Conservation (phyloP, 2,797 vertebrate genomes). For the Gymnoscopelus braueri region DNA sequence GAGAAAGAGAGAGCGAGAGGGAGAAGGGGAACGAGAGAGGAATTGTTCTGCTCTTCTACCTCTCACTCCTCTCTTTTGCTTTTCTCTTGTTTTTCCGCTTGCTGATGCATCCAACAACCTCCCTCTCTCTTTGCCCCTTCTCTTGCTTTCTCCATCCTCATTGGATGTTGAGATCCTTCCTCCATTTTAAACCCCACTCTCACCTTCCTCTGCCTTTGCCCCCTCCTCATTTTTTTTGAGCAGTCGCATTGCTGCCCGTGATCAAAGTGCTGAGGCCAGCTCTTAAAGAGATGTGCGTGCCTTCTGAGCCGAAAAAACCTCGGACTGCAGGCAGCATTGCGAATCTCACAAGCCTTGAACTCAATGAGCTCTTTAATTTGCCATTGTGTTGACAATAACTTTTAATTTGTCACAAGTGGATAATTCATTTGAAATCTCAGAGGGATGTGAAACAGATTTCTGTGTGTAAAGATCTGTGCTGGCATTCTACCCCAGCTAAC, state of each 20-base stretch:
- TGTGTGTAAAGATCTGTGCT: neutral
- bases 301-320: conserved; percentile 10
- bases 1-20: conserved; percentile 28
- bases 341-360: conserved; percentile 2
- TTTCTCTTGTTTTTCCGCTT: conserved; percentile 27
- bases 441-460: too few relatives aligned
- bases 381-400: neutral
- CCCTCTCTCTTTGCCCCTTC: conserved; percentile 17
- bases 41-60: conserved; percentile 29
- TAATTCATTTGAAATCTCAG: too few relatives aligned
- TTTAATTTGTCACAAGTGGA: too few relatives aligned
- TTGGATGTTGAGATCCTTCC: conserved; percentile 21
- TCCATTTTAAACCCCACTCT: conserved; percentile 41
- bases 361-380: conserved; percentile 9
- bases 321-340: conserved; percentile 22
- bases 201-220: conserved; percentile 28
- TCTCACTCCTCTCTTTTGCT: neutral
- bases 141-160: conserved; percentile 5
- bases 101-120: neutral
- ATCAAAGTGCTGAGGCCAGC: conserved; percentile 27
- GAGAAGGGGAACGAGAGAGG: conserved; percentile 4
- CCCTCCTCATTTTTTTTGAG: neutral
- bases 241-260: conserved; percentile 20
- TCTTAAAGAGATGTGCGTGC: conserved; percentile 23
- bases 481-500: neutral